Evolutionary conservation across 2,888 invertebrate genomes (phyloP), one percentile per base, ranked within the genome.

Genomic region (Pandemis corylana): DNA sequence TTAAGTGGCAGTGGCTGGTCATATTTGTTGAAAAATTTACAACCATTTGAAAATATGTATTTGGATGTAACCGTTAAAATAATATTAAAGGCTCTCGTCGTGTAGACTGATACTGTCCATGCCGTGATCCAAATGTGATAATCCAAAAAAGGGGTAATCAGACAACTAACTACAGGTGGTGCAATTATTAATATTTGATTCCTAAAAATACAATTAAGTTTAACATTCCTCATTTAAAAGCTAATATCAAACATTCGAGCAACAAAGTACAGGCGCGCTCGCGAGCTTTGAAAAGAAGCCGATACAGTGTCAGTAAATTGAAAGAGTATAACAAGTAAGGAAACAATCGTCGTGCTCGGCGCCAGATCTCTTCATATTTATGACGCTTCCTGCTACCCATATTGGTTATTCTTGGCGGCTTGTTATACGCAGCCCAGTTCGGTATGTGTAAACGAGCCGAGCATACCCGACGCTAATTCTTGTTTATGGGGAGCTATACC

Each of bases 401-500:
- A 89, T 89, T 88, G 88, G 91, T 84, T 86, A 85, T 88, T 87
- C 85, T 81, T 79, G 83, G 81, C 76, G 78, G 84, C 89, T 93
- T 90, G 92, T 93, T 93, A 92, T 86, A 87, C 82, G 87, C 86
- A 82, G 86, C 87, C 88, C 84, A 89, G 88, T 89, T 90, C 90
- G 91, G 92, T 90, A 90, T 92, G 92, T 93, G 94, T 93, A 93
- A 93, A 93, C 93, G 92, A 91, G 89, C 87, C 87, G 86, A 89
- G 87, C 89, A 84, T 86, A 88, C 89, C 85, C 88, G 91, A 91
- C 90, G 90, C 90, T 94, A 93, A 94, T 93, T 91, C 94, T 92
- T 89, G 90, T 94, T 94, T 94, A 94, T 91, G 92, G 90, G 87
- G 78, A 85, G 84, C 87, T 87, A 88, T 83, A 86, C 84, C 85